Percentiles rank a stretch among this genome's conserved stretches.
Conservation (phyloP, 2,113 vertebrate genomes). For the Anoplopoma fimbria region DNA sequence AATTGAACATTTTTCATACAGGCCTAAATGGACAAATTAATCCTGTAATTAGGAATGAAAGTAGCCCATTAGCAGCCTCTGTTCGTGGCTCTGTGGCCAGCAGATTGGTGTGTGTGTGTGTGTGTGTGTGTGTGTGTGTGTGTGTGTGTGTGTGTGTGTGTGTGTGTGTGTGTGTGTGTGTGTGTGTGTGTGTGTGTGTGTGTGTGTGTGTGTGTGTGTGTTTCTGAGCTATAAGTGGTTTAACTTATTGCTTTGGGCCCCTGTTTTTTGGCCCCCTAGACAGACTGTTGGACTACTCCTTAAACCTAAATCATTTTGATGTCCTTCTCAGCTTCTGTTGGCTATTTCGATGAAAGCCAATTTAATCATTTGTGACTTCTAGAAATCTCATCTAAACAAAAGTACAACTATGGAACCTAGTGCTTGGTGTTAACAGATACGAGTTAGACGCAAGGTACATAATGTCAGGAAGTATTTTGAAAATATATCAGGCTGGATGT, state of each 20-base stretch:
- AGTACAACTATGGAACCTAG: neutral
- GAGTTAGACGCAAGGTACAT: neutral
- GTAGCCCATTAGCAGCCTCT: conserved; percentile 62
- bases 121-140: conserved; percentile 8
- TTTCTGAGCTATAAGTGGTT: conserved; percentile 34
- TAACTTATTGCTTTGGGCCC: conserved; percentile 42
- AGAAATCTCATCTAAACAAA: neutral
- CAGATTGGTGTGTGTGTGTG: conserved; percentile 23
- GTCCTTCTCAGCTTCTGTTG: neutral
- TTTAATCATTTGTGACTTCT: neutral
- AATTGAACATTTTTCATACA: conserved; percentile 51
- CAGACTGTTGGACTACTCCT: neutral
- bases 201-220: neutral
- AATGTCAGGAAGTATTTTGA: conserved; percentile 6
- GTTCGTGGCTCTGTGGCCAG: conserved; percentile 40
- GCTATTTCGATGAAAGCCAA: neutral
- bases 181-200: conserved; percentile 13
- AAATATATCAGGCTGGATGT: conserved; percentile 4
- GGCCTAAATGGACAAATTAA: conserved; percentile 68
- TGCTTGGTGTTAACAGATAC: conserved; percentile 10
- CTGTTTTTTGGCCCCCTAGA: conserved; percentile 7
- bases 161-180: conserved; percentile 8
- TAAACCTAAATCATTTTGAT: conserved; percentile 12
- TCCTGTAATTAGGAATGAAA: conserved; percentile 71
- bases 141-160: conserved; percentile 18